phyloP scores from a whole-genome alignment of 2,113 vertebrate species.

The Amblyopsis rosae region DNA sequence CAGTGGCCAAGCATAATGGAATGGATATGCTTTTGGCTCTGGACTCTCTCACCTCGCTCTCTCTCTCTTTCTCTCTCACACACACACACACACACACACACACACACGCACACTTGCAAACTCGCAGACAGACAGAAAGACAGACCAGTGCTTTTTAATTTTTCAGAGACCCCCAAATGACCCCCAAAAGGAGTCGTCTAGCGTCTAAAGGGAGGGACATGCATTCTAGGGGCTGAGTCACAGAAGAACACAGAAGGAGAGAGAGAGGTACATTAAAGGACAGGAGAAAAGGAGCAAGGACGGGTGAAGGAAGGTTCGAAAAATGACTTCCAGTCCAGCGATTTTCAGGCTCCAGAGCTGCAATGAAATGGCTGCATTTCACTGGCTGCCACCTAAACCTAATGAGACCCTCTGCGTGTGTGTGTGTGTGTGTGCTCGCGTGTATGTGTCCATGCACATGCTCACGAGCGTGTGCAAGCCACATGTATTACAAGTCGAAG shows the following conservation, averaged over 20 bases:
- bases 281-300: background rate
- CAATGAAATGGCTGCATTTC: no score
- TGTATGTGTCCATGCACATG: no score
- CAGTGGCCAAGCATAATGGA: constrained; percentile 34
- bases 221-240: background rate
- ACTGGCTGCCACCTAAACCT: no score
- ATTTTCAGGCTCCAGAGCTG: background rate
- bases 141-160: background rate
- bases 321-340: constrained; percentile 2
- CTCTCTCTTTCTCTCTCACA: background rate
- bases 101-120: constrained; percentile 2
- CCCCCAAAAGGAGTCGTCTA: no score
- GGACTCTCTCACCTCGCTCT: background rate
- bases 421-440: no score
- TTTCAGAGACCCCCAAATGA: no score
- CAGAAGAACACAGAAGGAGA: background rate
- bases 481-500: no score
- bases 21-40: constrained; percentile 22
- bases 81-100: constrained; percentile 6
- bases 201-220: no score
- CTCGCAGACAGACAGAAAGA: background rate
- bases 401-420: no score
- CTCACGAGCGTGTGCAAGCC: no score
- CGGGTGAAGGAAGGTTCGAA: background rate
- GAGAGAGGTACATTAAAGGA: background rate